These are phyloP conservation scores for Chrysolophus pictus DNA, from an alignment of 2,797 vertebrate species.

Conservation along the genomic window DNA sequence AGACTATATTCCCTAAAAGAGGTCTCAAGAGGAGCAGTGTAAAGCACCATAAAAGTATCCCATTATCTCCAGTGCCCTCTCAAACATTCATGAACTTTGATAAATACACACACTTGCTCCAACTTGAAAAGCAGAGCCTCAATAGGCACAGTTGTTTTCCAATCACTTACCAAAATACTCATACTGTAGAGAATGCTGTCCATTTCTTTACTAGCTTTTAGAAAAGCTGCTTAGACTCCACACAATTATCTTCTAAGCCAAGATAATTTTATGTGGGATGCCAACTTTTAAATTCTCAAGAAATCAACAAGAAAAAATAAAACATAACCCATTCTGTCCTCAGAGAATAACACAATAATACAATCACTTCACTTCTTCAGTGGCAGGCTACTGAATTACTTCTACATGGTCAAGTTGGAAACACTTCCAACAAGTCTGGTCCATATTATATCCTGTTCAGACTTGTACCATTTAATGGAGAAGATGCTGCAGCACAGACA, in stretches of 20 bases:
- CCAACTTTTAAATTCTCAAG: background rate
- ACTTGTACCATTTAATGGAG: background rate
- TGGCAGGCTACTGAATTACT: constrained; percentile 3
- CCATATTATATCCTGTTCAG: background rate
- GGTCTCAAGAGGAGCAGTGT: background rate
- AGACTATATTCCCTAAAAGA: background rate
- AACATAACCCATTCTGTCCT: background rate
- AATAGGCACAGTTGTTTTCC: background rate
- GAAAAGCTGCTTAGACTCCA: background rate
- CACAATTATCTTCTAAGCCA: background rate
- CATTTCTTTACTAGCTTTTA: background rate
- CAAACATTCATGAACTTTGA: background rate
- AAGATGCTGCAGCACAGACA: background rate
- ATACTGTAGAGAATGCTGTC: background rate
- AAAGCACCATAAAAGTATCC: background rate
- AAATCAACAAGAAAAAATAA: background rate
- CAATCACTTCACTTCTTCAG: background rate
- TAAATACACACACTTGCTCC: background rate
- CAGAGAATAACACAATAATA: background rate
- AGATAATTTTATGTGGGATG: background rate
- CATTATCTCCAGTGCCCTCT: background rate
- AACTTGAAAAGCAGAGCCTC: background rate
- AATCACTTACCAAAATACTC: background rate
- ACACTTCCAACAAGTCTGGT: background rate
- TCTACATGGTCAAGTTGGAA: background rate